Conservation (phyloP, 2,888 invertebrate species). For the Sphecodes monilicornis region DNA sequence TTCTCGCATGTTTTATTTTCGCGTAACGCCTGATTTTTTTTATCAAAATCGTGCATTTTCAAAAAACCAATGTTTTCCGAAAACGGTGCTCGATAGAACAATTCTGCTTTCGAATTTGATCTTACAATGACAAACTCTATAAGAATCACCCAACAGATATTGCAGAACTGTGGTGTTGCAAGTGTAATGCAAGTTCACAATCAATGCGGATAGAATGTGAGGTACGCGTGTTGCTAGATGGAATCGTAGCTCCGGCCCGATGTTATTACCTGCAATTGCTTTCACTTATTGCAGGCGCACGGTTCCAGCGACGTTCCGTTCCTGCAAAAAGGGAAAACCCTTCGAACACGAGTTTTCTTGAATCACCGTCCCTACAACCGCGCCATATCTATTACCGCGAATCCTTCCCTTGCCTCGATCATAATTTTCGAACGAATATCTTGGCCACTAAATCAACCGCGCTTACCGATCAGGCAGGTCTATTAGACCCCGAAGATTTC, state of each 20-base stretch:
- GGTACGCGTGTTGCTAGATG: constrained; percentile 66
- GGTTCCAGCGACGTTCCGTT: constrained; percentile 41
- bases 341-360: constrained; percentile 6
- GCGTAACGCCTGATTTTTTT: too few relatives aligned
- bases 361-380: background rate
- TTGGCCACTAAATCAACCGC: background rate
- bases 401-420: background rate
- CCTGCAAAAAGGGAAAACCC: constrained; percentile 20
- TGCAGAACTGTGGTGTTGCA: too few relatives aligned
- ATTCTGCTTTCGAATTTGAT: too few relatives aligned
- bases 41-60: too few relatives aligned
- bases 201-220: constrained; percentile 63
- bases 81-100: too few relatives aligned
- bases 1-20: too few relatives aligned
- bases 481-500: background rate
- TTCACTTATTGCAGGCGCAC: constrained; percentile 70
- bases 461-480: background rate
- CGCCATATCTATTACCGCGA: background rate
- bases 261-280: constrained; percentile 73
- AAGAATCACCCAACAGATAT: too few relatives aligned
- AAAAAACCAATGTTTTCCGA: too few relatives aligned
- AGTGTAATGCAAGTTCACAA: constrained; percentile 10
- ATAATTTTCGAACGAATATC: background rate
- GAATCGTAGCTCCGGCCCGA: constrained; percentile 69
- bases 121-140: too few relatives aligned